Evolutionary conservation across 2,888 invertebrate species (phyloP).

Genomic region (Hoplodrina blanda): DNA sequence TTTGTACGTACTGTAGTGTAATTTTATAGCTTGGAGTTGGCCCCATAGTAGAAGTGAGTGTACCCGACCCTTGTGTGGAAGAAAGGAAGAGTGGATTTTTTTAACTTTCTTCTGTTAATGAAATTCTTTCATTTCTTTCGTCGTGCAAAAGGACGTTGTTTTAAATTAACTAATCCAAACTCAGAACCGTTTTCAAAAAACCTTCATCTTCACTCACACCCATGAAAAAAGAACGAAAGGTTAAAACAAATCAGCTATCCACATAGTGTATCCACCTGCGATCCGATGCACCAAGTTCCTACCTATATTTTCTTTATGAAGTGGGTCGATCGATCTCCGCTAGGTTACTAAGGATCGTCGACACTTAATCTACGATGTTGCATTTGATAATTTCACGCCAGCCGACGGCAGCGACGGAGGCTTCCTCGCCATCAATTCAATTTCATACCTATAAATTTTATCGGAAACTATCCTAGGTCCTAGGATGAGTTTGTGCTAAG

Average conservation of each 20-base stretch:
- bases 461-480: slow-evolving; percentile 65
- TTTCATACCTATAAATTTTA: slow-evolving; percentile 80
- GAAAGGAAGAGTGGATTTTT: no score
- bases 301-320: slow-evolving; percentile 70
- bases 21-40: no score
- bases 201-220: not conserved
- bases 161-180: no score
- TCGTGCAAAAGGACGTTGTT: no score
- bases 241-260: not conserved
- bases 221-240: not conserved
- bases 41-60: no score
- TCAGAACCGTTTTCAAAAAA: not conserved
- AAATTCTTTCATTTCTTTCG: no score
- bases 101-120: no score
- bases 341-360: slow-evolving; percentile 73
- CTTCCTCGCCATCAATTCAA: slow-evolving; percentile 77
- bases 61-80: no score
- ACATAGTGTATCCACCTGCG: slow-evolving; percentile 1
- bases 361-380: slow-evolving; percentile 83
- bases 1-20: no score
- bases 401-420: slow-evolving; percentile 59
- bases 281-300: slow-evolving; percentile 17
- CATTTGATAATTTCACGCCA: slow-evolving; percentile 85
- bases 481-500: slow-evolving; percentile 50
- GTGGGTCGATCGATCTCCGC: slow-evolving; percentile 76